phyloP scores from a whole-genome alignment of 1,140 invertebrate species.

The Camponotus vicinus region DNA sequence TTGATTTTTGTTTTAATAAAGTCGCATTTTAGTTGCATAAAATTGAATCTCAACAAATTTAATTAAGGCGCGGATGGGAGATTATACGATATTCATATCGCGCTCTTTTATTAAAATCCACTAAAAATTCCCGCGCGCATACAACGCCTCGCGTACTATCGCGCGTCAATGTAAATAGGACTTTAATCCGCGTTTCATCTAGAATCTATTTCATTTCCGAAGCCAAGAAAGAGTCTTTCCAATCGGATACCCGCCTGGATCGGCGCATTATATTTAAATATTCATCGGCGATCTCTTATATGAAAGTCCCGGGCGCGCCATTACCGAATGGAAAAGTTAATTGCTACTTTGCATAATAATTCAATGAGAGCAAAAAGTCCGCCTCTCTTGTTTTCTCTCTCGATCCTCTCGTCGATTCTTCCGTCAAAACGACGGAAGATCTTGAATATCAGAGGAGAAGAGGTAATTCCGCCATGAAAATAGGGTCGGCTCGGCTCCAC shows the following conservation, averaged over 20 bases:
- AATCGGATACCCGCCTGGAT: conserved; percentile 33
- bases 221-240: conserved; percentile 52
- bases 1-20: conserved; percentile 56
- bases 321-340: conserved; percentile 76
- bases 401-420: conserved; percentile 10
- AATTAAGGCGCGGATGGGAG: conserved; percentile 54
- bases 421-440: conserved; percentile 50
- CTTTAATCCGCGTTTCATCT: conserved; percentile 63
- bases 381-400: conserved; percentile 48
- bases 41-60: conserved; percentile 63
- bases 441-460: conserved; percentile 67
- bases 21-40: conserved; percentile 40
- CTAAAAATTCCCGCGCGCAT: conserved; percentile 61
- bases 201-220: conserved; percentile 64
- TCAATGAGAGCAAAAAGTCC: conserved; percentile 71
- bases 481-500: conserved; percentile 43
- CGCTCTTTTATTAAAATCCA: conserved; percentile 60
- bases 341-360: conserved; percentile 82
- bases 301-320: conserved; percentile 61
- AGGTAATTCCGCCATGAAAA: conserved; percentile 64
- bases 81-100: conserved; percentile 61
- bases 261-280: conserved; percentile 75
- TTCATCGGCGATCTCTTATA: conserved; percentile 78
- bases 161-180: conserved; percentile 54
- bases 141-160: conserved; percentile 37